These are phyloP conservation scores for Drosophila suboccidentalis DNA, from an alignment of 2,888 invertebrate species.

Conservation along the genomic window DNA sequence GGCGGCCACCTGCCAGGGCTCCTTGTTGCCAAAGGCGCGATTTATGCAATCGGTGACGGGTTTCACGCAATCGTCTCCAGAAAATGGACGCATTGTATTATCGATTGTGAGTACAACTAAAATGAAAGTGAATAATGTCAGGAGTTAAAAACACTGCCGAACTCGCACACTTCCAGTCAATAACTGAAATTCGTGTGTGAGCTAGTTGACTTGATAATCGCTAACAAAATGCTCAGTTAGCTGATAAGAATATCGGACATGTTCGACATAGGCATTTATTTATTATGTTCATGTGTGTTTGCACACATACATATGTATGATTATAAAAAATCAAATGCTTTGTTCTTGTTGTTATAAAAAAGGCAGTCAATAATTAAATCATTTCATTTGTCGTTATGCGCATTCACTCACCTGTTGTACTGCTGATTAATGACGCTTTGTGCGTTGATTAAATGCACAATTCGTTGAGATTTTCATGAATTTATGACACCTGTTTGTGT, in stretches of 20 bases:
- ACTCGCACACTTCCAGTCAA: constrained; percentile 47
- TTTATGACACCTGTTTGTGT: constrained; percentile 21
- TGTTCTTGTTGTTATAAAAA: neutral
- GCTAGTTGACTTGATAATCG: constrained; percentile 41
- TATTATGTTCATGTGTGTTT: neutral
- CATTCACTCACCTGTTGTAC: constrained; percentile 33
- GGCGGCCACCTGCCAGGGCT: constrained; percentile 93
- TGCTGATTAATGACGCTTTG: constrained; percentile 7
- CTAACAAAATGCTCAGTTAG: constrained; percentile 45
- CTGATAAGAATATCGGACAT: constrained; percentile 57
- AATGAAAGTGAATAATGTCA: constrained; percentile 26
- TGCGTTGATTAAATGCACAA: neutral
- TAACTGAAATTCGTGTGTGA: constrained; percentile 55
- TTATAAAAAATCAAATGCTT: neutral
- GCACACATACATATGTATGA: neutral
- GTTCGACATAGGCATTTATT: constrained; percentile 8
- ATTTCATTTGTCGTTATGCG: neutral
- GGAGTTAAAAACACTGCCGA: constrained; percentile 31
- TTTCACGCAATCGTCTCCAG: constrained; percentile 75
- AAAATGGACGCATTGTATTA: constrained; percentile 73
- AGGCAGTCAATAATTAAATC: neutral
- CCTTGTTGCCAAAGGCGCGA: constrained; percentile 88
- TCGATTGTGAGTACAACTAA: constrained; percentile 28
- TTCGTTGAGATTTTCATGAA: neutral
- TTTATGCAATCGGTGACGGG: constrained; percentile 87